phyloP scores from a whole-genome alignment of 2,888 invertebrate species.

The Andrena fulva region DNA sequence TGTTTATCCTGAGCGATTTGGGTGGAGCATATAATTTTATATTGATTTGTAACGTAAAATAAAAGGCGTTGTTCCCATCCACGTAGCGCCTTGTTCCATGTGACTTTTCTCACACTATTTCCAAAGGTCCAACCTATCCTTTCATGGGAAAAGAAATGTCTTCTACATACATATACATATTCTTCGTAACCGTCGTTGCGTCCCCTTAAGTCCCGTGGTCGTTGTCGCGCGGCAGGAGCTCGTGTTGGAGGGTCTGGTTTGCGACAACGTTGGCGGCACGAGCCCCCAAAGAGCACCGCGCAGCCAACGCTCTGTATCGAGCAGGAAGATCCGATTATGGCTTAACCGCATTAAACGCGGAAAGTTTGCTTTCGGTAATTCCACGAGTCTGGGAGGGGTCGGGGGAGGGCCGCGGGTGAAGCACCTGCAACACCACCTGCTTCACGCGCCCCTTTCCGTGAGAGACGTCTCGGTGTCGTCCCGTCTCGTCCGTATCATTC shows the following conservation, averaged over 20 bases:
- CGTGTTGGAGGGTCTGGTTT: conserved; percentile 30
- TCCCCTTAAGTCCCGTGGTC: neutral
- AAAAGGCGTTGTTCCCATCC: too few relatives aligned
- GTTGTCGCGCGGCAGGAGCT: conserved; percentile 5
- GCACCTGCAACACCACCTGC: conserved; percentile 70
- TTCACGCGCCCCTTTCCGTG: conserved; percentile 46
- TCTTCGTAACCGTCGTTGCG: too few relatives aligned
- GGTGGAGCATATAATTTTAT: too few relatives aligned
- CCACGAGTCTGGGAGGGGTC: conserved; percentile 47
- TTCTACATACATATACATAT: too few relatives aligned
- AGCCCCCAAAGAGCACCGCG: conserved; percentile 55
- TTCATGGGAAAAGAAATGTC: too few relatives aligned
- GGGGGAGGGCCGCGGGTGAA: conserved; percentile 20
- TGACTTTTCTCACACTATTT: too few relatives aligned
- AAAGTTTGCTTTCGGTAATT: conserved; percentile 75
- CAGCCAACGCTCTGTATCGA: conserved; percentile 63
- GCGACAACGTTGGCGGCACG: conserved; percentile 39
- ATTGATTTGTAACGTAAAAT: too few relatives aligned
- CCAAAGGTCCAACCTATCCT: too few relatives aligned
- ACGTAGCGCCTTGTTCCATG: too few relatives aligned
- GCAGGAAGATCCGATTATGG: conserved; percentile 73
- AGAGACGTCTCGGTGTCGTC: conserved; percentile 42
- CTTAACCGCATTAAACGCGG: conserved; percentile 74
- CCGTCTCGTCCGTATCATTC: conserved; percentile 43
- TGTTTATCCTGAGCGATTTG: too few relatives aligned